A percentile compares a stretch with the other conserved stretches of the same genome.
Evolutionary conservation across 1,140 invertebrate genomes (phyloP).

Genomic region (Saccostrea cuccullata): DNA sequence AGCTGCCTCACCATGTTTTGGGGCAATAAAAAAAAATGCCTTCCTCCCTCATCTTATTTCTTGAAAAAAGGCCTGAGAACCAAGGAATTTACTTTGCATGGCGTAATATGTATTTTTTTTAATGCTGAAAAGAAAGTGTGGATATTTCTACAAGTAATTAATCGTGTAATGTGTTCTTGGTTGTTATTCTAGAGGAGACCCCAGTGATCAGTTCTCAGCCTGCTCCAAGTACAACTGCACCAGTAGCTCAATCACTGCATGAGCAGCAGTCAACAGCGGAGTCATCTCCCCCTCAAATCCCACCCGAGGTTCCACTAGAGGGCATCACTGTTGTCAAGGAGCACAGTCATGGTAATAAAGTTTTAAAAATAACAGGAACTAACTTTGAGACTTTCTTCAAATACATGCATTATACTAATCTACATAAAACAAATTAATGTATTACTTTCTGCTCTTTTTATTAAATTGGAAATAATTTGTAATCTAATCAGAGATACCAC

Average conservation of each 20-base stretch:
- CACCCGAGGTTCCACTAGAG: slow-evolving; percentile 52
- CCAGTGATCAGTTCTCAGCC: slow-evolving; percentile 23
- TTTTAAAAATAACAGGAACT: too few species aligned
- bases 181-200: background rate
- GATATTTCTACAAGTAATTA: background rate
- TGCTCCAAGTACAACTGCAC: background rate
- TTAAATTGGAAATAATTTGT: too few species aligned
- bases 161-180: background rate
- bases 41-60: too few species aligned
- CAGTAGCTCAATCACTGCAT: background rate
- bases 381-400: too few species aligned
- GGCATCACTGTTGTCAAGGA: slow-evolving; percentile 57
- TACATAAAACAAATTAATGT: too few species aligned
- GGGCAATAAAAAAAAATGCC: too few species aligned
- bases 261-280: background rate
- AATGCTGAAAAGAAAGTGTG: background rate
- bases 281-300: background rate
- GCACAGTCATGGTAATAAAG: slow-evolving; percentile 31
- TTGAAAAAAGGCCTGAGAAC: too few species aligned
- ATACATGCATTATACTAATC: too few species aligned
- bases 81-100: too few species aligned
- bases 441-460: too few species aligned
- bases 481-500: too few species aligned
- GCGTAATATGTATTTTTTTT: background rate
- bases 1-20: too few species aligned